Evolutionary conservation across 2,888 invertebrate genomes (phyloP).

Genomic region (Seira sanloemensis): DNA sequence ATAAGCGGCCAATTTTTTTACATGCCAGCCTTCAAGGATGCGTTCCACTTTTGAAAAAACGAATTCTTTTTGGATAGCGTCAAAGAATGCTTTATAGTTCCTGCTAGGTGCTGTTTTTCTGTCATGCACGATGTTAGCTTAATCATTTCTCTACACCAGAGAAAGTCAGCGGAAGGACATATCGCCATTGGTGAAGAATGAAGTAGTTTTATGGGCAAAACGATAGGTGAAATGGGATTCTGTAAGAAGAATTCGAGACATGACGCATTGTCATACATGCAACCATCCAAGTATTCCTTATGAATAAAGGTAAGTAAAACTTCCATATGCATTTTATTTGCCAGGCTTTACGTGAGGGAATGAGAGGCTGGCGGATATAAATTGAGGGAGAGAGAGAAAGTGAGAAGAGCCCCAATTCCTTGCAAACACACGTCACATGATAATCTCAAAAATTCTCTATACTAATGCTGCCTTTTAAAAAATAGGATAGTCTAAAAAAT

Average conservation of each 20-base stretch:
- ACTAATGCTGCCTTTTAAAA: background rate
- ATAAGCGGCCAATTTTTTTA: constrained; percentile 37
- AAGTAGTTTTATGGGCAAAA: background rate
- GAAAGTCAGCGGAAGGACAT: constrained; percentile 17
- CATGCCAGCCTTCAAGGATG: constrained; percentile 29
- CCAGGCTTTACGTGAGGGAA: background rate
- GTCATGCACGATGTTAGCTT: too few relatives aligned
- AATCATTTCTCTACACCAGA: background rate
- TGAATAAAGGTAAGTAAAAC: background rate
- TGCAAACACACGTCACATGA: background rate
- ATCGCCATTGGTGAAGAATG: constrained; percentile 18
- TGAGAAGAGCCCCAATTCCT: background rate
- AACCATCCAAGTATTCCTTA: background rate
- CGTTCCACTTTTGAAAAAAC: constrained; percentile 20
- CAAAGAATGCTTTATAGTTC: background rate
- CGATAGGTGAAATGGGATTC: background rate
- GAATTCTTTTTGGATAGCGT: constrained; percentile 6
- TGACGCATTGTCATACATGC: background rate
- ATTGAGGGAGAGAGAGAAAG: background rate
- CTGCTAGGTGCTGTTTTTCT: background rate
- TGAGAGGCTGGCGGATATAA: background rate
- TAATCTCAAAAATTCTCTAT: background rate
- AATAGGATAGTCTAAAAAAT: background rate
- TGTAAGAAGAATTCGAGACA: background rate
- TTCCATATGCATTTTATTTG: background rate